phyloP scores from a whole-genome alignment of 2,113 vertebrate species.

The Apodemus speciosus region DNA sequence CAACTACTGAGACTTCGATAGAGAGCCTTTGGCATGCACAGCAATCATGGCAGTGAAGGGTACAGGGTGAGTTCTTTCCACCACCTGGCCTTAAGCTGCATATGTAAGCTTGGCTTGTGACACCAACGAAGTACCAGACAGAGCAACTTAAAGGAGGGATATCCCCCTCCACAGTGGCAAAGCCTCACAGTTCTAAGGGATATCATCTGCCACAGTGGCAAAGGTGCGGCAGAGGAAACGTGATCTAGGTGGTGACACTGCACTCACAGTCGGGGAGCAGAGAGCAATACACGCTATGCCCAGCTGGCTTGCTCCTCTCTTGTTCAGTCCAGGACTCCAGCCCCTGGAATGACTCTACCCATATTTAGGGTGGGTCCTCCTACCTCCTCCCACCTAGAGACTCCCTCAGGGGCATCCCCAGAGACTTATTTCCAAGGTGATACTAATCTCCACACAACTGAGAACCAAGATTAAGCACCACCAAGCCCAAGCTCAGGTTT shows the following conservation, averaged over 20 bases:
- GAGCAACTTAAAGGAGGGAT: not conserved
- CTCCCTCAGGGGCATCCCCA: not conserved
- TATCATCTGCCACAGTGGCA: not conserved
- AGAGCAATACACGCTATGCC: not conserved
- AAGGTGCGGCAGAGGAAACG: not conserved
- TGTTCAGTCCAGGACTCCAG: not conserved
- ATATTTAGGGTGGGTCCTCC: not conserved
- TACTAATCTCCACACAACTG: not conserved
- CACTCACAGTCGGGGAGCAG: not conserved
- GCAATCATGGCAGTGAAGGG: fast-evolving
- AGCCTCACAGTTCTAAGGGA: not conserved
- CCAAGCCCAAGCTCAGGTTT: not conserved
- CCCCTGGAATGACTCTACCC: not conserved
- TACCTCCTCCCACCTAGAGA: not conserved
- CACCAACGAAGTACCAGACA: not conserved
- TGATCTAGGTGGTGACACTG: not conserved
- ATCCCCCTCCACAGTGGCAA: not conserved
- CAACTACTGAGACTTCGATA: fast-evolving
- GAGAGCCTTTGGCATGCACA: not conserved
- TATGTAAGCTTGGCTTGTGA: not conserved
- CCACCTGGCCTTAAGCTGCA: fast-evolving
- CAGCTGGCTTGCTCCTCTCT: not conserved
- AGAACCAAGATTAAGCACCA: not conserved
- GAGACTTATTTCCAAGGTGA: not conserved
- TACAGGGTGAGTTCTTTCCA: fast-evolving